Base-by-base conservation (phyloP, 2,113 vertebrate species). In the Fukomys damarensis region DNA sequence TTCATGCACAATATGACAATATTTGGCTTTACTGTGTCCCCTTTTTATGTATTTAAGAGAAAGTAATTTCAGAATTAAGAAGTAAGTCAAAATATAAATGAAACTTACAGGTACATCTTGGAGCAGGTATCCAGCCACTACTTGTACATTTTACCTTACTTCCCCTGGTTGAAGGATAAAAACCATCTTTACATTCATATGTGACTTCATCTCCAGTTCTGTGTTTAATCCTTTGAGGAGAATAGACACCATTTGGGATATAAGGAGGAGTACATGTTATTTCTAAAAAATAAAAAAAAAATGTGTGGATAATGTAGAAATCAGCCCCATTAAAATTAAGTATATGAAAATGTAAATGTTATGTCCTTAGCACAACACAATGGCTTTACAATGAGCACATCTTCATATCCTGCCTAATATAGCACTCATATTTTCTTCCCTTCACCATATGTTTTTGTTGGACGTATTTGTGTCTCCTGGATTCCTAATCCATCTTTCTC, bases 21-120 rank as follows among this genome's bases (percentile, higher is more conserved):
- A 58, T 20, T 58, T 87, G 7, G 63, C 84, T 54, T 58, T 43
- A 63, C 7, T 74, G 7, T 46, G 9, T 56, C 12, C 30, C 17
- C 5, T 13, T 35, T 91, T 61, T 24, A 4, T 77, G 0, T 8
- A 0, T 88, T 74, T 59, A 80, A 49, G 8, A 77, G 70, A 26
- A 41, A 38, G 13, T 46, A 20, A 88, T 59, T 86, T 89, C 52
- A 59, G 41, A 63, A 74, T 80, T 66, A 43, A 59, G 59, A 91
- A 87, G 6, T 9, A 59, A 24, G 54, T 66, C 13, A 96, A 80
- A 1, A 32, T n/a, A 26, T 8, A 16, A 94, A 76, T 65, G 13
- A 2, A 95, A 98, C 98, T 98, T 98, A 99, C 98, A n/a, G 14
- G 63, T 9, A 86, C 98, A 99, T 16, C 13, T 80, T 30, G 98